phyloP scores from a whole-genome alignment of 2,888 invertebrate genomes.

The Dorcus hopei region DNA sequence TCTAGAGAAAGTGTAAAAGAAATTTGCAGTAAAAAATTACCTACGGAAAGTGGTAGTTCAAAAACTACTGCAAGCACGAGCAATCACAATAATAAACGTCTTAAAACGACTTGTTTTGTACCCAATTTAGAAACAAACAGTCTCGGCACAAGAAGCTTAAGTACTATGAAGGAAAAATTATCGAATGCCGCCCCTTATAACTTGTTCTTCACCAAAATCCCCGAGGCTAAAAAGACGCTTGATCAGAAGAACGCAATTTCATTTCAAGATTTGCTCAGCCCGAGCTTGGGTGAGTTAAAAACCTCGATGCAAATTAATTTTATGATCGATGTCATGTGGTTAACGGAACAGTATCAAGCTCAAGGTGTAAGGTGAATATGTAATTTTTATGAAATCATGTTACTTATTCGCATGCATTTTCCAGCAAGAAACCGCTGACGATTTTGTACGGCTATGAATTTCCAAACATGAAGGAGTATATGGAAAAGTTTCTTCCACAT shows the following conservation, averaged over 20 bases:
- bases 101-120: conserved; percentile 23
- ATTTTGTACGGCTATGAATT: conserved; percentile 74
- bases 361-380: conserved; percentile 64
- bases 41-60: not conserved
- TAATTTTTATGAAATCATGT: conserved; percentile 4
- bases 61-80: not conserved
- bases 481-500: conserved; percentile 57
- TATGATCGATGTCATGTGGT: conserved; percentile 88
- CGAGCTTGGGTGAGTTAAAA: conserved; percentile 71
- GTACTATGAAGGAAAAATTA: conserved; percentile 65
- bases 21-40: not conserved
- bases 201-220: conserved; percentile 72
- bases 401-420: conserved; percentile 8
- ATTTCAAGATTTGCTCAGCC: conserved; percentile 74
- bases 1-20: no score
- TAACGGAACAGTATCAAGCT: conserved; percentile 79
- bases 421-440: conserved; percentile 65
- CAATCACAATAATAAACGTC: conserved; percentile 6
- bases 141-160: conserved; percentile 27
- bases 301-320: conserved; percentile 86
- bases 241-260: conserved; percentile 65
- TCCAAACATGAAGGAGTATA: conserved; percentile 48
- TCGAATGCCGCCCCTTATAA: conserved; percentile 68
- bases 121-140: conserved; percentile 3
- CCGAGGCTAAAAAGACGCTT: conserved; percentile 61